These are phyloP conservation scores for Synergus laeviventris DNA, from an alignment of 2,888 invertebrate species.

Conservation along the genomic window DNA sequence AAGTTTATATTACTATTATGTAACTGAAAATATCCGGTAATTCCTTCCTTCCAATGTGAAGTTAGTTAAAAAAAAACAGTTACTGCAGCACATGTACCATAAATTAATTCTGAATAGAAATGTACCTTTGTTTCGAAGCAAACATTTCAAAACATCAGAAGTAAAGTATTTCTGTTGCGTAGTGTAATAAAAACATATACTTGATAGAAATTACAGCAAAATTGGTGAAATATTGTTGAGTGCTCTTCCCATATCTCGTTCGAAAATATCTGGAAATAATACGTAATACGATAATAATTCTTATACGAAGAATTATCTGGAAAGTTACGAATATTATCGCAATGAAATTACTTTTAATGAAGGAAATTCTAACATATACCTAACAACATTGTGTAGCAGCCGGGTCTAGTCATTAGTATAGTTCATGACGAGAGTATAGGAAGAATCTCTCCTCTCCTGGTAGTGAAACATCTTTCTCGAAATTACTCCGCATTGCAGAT, in stretches of 20 bases:
- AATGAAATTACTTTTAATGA: constrained; percentile 28
- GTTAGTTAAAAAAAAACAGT: too few relatives aligned
- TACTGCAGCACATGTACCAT: too few relatives aligned
- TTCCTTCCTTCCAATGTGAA: too few relatives aligned
- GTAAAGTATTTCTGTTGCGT: too few relatives aligned
- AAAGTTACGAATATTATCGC: constrained; percentile 8
- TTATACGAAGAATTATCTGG: constrained; percentile 2
- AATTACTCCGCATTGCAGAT: constrained; percentile 39
- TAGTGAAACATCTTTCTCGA: constrained; percentile 37
- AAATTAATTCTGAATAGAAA: too few relatives aligned
- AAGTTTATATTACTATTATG: too few relatives aligned
- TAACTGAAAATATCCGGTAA: too few relatives aligned
- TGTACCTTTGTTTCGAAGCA: too few relatives aligned
- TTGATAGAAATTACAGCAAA: not conserved
- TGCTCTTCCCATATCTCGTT: not conserved
- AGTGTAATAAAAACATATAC: too few relatives aligned
- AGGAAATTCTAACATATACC: constrained; percentile 34
- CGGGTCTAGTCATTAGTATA: constrained; percentile 34
- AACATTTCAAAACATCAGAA: too few relatives aligned
- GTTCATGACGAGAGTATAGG: constrained; percentile 19
- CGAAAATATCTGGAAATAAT: not conserved
- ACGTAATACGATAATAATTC: not conserved
- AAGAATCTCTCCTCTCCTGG: constrained; percentile 9
- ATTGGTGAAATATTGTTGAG: constrained; percentile 11
- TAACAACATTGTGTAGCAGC: constrained; percentile 38